These are phyloP conservation scores for Pollenia labialis DNA, from an alignment of 2,888 invertebrate genomes.

Conservation along the genomic window DNA sequence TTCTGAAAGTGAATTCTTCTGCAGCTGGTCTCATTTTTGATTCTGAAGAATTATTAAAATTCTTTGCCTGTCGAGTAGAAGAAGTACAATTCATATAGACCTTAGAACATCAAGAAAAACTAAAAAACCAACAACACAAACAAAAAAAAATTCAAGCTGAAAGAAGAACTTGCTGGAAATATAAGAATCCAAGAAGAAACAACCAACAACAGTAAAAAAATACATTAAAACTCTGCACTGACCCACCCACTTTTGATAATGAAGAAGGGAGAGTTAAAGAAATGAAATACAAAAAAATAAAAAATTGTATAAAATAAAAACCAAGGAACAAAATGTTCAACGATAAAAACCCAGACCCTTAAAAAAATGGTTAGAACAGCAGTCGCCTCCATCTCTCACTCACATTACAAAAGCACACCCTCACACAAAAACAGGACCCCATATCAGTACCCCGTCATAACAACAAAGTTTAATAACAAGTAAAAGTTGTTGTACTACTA, in stretches of 20 bases:
- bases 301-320: conserved; percentile 1
- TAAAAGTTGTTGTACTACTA: conserved; percentile 33
- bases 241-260: conserved; percentile 61
- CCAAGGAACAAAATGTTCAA: conserved; percentile 1
- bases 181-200: conserved; percentile 25
- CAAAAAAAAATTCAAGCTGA: conserved; percentile 1
- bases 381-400: neutral
- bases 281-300: conserved; percentile 33
- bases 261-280: conserved; percentile 52
- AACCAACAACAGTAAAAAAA: conserved; percentile 19
- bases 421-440: neutral
- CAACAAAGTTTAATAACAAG: conserved; percentile 60
- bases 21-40: conserved; percentile 32
- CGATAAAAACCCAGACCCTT: conserved; percentile 32
- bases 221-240: conserved; percentile 61
- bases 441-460: conserved; percentile 35
- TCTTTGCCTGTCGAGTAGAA: neutral
- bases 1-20: neutral
- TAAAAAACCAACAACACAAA: neutral
- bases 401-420: too few species aligned
- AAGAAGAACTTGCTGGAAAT: neutral
- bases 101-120: conserved; percentile 20
- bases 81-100: neutral
- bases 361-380: conserved; percentile 1
- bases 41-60: conserved; percentile 41